Conservation (phyloP, 2,797 vertebrate genomes). For the Urophycis tenuis region DNA sequence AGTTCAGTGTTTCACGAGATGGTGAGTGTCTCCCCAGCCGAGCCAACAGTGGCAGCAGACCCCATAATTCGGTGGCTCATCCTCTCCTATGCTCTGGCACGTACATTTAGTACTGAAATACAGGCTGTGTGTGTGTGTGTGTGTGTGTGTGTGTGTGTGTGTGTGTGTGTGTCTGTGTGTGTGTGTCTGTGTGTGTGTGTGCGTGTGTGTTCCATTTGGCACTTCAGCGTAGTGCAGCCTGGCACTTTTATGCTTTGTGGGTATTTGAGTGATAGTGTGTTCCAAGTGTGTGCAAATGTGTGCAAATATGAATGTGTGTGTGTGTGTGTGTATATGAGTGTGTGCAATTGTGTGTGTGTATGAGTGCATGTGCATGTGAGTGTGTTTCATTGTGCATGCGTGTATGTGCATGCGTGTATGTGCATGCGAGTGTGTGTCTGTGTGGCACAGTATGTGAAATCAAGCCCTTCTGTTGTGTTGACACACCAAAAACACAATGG, state of each 20-base stretch:
- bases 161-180: slow-evolving; percentile 10
- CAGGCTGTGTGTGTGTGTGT: slow-evolving; percentile 40
- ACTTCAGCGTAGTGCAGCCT: slow-evolving; percentile 34
- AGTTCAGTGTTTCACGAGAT: slow-evolving; percentile 27
- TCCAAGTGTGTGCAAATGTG: slow-evolving; percentile 1
- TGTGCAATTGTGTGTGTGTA: background rate
- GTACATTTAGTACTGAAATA: slow-evolving; percentile 25
- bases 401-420: slow-evolving; percentile 3
- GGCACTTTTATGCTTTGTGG: slow-evolving; percentile 30
- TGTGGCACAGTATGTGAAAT: slow-evolving; percentile 11
- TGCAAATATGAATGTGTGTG: slow-evolving; percentile 20
- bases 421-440: slow-evolving; percentile 15
- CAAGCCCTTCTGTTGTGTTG: slow-evolving; percentile 47
- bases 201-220: slow-evolving; percentile 57
- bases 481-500: slow-evolving; percentile 28
- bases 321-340: background rate
- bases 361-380: slow-evolving; percentile 3
- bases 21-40: slow-evolving; percentile 34
- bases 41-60: slow-evolving; percentile 25
- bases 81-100: slow-evolving; percentile 37
- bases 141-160: slow-evolving; percentile 23
- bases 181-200: slow-evolving; percentile 46
- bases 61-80: slow-evolving; percentile 33
- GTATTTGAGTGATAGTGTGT: slow-evolving; percentile 3
- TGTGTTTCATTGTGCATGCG: background rate